These are phyloP conservation scores for Redunca redunca DNA, from an alignment of 2,113 vertebrate species.

Conservation along the genomic window DNA sequence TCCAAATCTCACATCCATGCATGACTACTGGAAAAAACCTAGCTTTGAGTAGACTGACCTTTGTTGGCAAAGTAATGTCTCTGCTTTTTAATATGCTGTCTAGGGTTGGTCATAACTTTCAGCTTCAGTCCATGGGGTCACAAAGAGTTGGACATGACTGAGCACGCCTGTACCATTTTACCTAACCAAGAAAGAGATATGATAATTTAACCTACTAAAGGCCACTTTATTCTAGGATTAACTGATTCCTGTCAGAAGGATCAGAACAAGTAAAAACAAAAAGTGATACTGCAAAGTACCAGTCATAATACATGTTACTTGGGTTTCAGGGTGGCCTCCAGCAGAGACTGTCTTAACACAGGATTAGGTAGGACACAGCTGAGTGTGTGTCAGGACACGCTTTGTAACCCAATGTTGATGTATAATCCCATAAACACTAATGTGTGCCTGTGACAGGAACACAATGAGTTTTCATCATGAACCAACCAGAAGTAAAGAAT, in stretches of 20 bases:
- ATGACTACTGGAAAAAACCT: neutral
- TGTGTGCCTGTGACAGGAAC: neutral
- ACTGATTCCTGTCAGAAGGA: no score
- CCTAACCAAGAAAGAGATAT: neutral
- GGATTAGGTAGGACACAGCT: neutral
- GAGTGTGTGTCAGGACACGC: neutral
- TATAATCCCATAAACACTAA: neutral
- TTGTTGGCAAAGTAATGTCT: neutral
- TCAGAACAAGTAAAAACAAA: neutral
- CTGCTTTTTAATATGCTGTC: neutral
- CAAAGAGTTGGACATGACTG: neutral
- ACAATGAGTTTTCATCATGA: neutral
- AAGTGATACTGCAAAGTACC: neutral
- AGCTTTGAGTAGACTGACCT: neutral
- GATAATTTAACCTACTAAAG: neutral
- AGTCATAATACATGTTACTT: neutral
- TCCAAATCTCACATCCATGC: neutral
- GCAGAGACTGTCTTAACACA: neutral
- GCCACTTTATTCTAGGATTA: neutral
- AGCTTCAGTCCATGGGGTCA: rapidly evolving
- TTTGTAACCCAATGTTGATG: neutral
- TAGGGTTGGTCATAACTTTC: neutral
- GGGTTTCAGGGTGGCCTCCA: neutral
- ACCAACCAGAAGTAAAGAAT: neutral
- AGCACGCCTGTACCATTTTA: rapidly evolving